These are phyloP conservation scores for Narcine bancroftii DNA, from an alignment of 2,113 vertebrate species.

Conservation along the genomic window DNA sequence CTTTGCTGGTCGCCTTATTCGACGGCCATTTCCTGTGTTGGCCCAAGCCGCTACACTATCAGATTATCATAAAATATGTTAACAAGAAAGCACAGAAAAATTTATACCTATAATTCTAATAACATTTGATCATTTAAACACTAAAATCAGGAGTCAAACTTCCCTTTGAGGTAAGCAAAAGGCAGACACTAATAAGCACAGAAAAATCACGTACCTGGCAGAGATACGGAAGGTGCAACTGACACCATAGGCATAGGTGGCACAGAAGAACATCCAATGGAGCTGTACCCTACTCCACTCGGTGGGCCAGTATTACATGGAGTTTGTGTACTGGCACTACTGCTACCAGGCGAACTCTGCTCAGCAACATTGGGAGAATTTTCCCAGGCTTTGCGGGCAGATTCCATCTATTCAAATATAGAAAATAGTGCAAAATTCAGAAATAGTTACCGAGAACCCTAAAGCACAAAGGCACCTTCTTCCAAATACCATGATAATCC, in stretches of 20 bases:
- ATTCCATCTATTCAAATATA: conserved; percentile 76
- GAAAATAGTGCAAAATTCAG: neutral
- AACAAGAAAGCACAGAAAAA: neutral
- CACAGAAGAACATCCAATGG: conserved; percentile 92
- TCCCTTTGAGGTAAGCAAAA: neutral
- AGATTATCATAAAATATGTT: too few species aligned
- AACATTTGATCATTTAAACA: neutral
- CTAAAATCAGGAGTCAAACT: neutral
- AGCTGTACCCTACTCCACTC: conserved; percentile 87
- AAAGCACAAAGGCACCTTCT: neutral
- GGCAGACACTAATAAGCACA: neutral
- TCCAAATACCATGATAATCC: neutral
- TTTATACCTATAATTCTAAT: neutral
- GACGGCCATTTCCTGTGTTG: too few species aligned
- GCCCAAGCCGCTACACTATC: too few species aligned
- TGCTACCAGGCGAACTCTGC: conserved; percentile 79
- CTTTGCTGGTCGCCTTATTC: too few species aligned
- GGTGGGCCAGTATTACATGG: conserved; percentile 83
- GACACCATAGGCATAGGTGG: conserved; percentile 95
- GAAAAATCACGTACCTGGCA: conserved; percentile 70
- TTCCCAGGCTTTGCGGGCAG: conserved; percentile 95
- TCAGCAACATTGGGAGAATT: conserved; percentile 93
- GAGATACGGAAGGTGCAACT: conserved; percentile 90
- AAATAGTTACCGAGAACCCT: neutral
- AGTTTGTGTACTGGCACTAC: conserved; percentile 71